phyloP scores from a whole-genome alignment of 2,888 invertebrate species.

The Cantharis nigra region DNA sequence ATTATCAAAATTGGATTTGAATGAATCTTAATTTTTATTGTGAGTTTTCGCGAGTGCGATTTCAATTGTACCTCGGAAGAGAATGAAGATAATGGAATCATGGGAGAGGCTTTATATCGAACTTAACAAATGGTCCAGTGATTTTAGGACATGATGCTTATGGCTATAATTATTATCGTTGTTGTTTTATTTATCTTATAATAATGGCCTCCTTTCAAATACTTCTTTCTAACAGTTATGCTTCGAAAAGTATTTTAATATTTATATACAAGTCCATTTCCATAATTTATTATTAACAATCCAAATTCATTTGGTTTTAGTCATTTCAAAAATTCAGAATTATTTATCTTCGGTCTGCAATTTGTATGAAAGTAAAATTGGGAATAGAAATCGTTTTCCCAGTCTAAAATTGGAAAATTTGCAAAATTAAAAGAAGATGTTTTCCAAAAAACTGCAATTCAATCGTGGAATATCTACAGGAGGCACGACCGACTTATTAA shows the following conservation, averaged over 20 bases:
- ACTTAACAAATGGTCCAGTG: slow-evolving; percentile 17
- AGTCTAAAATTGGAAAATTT: not conserved
- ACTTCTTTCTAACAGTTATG: slow-evolving; percentile 20
- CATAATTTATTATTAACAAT: not conserved
- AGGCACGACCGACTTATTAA: slow-evolving; percentile 41
- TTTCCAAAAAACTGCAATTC: not conserved
- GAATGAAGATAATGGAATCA: slow-evolving; percentile 3
- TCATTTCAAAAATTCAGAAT: not conserved
- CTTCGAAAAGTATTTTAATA: not conserved
- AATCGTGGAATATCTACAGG: slow-evolving; percentile 3
- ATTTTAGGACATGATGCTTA: slow-evolving; percentile 18
- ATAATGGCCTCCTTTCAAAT: slow-evolving; percentile 25
- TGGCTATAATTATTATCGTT: slow-evolving; percentile 13
- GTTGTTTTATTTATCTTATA: slow-evolving; percentile 11
- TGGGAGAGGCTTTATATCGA: slow-evolving; percentile 20
- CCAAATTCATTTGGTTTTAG: not conserved
- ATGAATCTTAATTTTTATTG: not conserved
- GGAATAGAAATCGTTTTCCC: not conserved
- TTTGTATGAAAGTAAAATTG: not conserved
- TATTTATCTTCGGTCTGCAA: not conserved
- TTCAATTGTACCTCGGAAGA: not conserved
- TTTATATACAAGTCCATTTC: not conserved
- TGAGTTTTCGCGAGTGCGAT: not conserved
- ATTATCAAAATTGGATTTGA: not conserved
- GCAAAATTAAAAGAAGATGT: not conserved